Base-by-base conservation (phyloP, 2,113 vertebrate species). In the Hassar affinis region DNA sequence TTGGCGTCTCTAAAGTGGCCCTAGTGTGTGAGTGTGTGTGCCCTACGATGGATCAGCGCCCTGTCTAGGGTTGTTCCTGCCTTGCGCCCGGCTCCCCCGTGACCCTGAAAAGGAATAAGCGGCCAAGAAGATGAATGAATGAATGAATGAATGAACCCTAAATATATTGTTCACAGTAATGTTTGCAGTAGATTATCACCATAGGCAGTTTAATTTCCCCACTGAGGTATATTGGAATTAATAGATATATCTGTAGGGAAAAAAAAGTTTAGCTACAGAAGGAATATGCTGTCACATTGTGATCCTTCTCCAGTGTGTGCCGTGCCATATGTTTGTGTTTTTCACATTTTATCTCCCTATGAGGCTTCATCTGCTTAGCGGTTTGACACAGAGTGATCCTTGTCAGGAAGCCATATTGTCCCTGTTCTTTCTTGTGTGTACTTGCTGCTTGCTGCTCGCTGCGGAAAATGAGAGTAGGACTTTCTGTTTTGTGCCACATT, bases 351-450 rank as follows among this genome's bases (percentile, higher is more conserved):
- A 52, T 82, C 18, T 38, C 69, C 27, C 69, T 81, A 49, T 10
- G 22, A 74, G 80, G 18, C 52, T 82, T 75, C 54, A 62, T 74
- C 38, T 75, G 81, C 35, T 82, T 18, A 54, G 27, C 71, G 30
- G 14, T 66, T 62, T 54, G 51, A 79, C 49, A 61, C n/a, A n/a
- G 56, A 42, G 52, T 14, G 18, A 51, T 30, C 12, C 27, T 62
- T 84, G 78, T 69, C 54, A 86, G 33, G 51, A 72, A 85, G 69
- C 77, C 59, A 79, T 66, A 35, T 75, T 85, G 82, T 85, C 27
- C 72, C 15, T 64, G 80, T 85, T 79, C 27, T 4, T 51, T 83
- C 17, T 61, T 20, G 49, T 80, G 45, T 35, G 69, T 61, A n/a
- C n/a, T n/a, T n/a, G n/a, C n/a, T n/a, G n/a, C n/a, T n/a, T n/a